Conservation (phyloP, 2,797 vertebrate genomes). For the Enteromius argenteus region DNA sequence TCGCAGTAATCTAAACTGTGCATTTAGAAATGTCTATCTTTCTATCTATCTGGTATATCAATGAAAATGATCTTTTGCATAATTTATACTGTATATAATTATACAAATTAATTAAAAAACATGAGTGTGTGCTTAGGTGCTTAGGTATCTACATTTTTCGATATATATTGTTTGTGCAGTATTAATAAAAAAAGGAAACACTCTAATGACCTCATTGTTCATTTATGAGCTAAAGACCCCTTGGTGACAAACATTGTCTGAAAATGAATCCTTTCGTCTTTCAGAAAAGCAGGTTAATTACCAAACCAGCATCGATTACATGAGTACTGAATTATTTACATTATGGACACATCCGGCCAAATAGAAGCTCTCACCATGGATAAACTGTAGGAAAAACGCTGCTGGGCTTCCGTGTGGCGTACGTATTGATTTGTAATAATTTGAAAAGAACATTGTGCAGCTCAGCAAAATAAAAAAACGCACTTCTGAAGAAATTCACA, state of each 20-base stretch:
- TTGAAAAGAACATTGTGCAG: neutral
- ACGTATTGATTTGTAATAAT: constrained; percentile 12
- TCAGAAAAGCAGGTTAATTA: constrained; percentile 73
- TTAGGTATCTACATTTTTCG: neutral
- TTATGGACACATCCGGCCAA: constrained; percentile 53
- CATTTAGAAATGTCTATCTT: neutral
- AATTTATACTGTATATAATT: neutral
- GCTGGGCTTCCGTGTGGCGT: neutral
- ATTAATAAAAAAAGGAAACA: neutral
- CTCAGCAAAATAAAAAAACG: constrained; percentile 13
- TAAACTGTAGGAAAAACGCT: constrained; percentile 7
- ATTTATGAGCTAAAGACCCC: constrained; percentile 65
- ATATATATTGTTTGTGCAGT: neutral
- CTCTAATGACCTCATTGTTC: constrained; percentile 61
- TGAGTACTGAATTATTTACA: constrained; percentile 71
- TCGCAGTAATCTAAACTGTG: neutral
- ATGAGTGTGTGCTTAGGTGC: neutral
- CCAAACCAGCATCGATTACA: constrained; percentile 64
- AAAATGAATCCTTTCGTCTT: constrained; percentile 69
- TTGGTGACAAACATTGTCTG: constrained; percentile 58
- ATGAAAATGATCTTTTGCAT: neutral
- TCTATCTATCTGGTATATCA: neutral
- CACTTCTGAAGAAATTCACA: constrained; percentile 13
- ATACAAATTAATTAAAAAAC: too few species aligned
- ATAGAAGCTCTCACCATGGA: neutral